phyloP scores from a whole-genome alignment of 1,140 invertebrate genomes.

The Temnothorax longispinosus region DNA sequence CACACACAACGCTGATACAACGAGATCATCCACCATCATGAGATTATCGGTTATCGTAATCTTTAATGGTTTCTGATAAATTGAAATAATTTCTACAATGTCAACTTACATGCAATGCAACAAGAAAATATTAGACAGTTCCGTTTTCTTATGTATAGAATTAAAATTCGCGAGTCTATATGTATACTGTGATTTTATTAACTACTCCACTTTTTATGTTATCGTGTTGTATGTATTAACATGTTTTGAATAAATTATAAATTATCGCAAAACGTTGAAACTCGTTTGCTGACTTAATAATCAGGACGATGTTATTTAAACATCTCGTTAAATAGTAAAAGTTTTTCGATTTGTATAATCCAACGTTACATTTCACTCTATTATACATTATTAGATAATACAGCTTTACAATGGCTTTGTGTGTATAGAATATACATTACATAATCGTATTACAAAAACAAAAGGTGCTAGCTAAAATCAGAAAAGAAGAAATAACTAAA shows the following conservation, averaged over 20 bases:
- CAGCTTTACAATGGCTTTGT: neutral
- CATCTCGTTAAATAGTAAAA: neutral
- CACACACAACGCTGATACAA: too few species aligned
- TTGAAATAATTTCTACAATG: neutral
- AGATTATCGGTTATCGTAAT: too few species aligned
- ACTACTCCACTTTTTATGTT: neutral
- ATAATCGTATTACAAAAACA: neutral
- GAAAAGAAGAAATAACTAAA: neutral
- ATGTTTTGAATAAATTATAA: neutral
- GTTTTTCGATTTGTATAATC: neutral
- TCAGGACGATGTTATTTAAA: neutral
- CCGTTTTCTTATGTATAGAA: neutral
- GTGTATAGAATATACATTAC: neutral
- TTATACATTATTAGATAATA: neutral
- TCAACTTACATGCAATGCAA: neutral
- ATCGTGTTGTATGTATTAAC: constrained; percentile 5
- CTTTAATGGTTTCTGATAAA: neutral
- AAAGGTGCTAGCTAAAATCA: neutral
- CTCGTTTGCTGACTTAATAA: neutral
- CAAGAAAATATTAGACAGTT: neutral
- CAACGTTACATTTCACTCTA: neutral
- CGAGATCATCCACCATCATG: too few species aligned
- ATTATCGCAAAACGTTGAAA: neutral
- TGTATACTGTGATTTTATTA: neutral
- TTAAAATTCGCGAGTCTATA: neutral